phyloP scores from a whole-genome alignment of 92 coral and sea anemone genomes.

The Heliopora coerulea region DNA sequence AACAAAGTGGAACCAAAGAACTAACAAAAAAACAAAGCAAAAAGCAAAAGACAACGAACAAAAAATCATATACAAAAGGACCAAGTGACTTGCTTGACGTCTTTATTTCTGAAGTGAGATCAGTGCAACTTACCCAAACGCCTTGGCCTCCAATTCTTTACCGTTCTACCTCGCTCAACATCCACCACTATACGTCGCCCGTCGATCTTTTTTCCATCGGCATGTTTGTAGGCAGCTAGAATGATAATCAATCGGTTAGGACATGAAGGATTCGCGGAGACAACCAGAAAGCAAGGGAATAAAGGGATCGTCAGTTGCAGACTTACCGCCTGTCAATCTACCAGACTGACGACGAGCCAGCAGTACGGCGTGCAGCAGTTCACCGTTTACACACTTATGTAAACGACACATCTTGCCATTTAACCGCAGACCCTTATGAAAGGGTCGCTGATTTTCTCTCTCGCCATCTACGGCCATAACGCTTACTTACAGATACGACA shows the following conservation, averaged over 20 bases:
- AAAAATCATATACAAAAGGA: too few species aligned
- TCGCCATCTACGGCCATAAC: too few species aligned
- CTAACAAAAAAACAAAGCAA: too few species aligned
- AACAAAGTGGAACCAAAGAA: too few species aligned
- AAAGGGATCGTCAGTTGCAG: neutral
- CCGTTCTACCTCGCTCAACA: constrained; percentile 98
- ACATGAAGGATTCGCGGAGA: constrained; percentile 1
- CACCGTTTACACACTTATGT: neutral
- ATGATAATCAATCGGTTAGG: constrained; percentile 12
- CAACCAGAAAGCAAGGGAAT: neutral
- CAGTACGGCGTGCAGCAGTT: constrained; percentile 2
- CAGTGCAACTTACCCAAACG: constrained; percentile 69
- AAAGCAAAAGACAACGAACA: too few species aligned
- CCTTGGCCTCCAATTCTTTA: constrained; percentile 95
- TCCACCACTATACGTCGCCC: constrained; percentile 96
- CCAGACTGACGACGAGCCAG: constrained; percentile 28
- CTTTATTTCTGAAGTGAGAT: too few species aligned
- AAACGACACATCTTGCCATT: too few species aligned
- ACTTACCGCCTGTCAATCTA: constrained; percentile 25
- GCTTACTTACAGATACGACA: too few species aligned
- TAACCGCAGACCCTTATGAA: too few species aligned
- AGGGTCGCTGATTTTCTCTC: too few species aligned
- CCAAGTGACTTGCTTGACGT: too few species aligned
- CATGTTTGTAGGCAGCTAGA: constrained; percentile 98
- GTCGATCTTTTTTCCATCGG: constrained; percentile 98